Evolutionary conservation across 2,113 vertebrate genomes (phyloP).

Genomic region (Phoxinus phoxinus): DNA sequence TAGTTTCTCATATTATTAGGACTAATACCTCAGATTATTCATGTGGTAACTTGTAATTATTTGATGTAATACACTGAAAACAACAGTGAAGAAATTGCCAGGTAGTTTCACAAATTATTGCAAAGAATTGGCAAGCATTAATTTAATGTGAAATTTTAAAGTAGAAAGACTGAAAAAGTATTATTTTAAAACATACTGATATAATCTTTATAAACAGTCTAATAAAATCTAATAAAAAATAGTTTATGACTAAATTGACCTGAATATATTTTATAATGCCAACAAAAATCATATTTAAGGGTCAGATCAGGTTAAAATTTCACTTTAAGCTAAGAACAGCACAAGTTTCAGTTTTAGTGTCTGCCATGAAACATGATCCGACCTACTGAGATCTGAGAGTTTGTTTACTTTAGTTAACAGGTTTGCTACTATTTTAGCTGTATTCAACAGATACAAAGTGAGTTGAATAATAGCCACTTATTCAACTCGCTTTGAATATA

Average conservation of each 20-base stretch:
- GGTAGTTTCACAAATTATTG: too few species aligned
- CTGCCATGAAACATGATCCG: background rate
- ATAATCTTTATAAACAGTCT: too few species aligned
- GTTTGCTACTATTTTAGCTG: background rate
- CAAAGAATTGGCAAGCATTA: too few species aligned
- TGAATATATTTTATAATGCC: background rate
- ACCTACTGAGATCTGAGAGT: background rate
- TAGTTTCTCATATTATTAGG: background rate
- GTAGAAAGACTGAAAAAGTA: too few species aligned
- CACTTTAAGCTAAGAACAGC: background rate
- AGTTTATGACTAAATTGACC: background rate
- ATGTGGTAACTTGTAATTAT: too few species aligned
- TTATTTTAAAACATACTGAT: too few species aligned
- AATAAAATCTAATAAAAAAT: too few species aligned
- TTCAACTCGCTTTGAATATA: background rate
- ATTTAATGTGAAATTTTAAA: too few species aligned
- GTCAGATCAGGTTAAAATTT: background rate
- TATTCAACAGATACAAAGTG: background rate
- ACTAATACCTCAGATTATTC: background rate
- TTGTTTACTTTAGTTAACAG: background rate
- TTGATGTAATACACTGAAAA: too few species aligned
- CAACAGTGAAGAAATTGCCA: too few species aligned
- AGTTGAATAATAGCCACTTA: background rate
- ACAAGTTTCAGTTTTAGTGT: background rate
- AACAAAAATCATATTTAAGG: background rate